Evolutionary conservation across 1,140 invertebrate species (phyloP).

Genomic region (Aphis gossypii): DNA sequence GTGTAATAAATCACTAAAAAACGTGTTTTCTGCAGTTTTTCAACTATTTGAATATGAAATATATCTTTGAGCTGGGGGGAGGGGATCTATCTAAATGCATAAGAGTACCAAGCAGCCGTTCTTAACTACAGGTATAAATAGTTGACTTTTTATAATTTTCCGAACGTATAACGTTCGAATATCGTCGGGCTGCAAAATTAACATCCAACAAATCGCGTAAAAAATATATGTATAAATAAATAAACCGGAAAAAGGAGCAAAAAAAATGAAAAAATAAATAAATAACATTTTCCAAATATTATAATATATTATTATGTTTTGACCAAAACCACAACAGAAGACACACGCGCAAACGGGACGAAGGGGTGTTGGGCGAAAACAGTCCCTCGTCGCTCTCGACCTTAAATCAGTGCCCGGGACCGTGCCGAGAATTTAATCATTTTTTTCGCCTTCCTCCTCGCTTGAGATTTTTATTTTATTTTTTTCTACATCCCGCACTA

Average conservation of each 20-base stretch:
- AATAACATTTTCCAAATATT: constrained; percentile 25
- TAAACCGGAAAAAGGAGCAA: not conserved
- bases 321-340: not conserved
- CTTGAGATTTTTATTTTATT: constrained; percentile 32
- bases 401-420: constrained; percentile 51
- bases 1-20: too few species aligned
- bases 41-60: too few species aligned
- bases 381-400: constrained; percentile 21
- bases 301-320: constrained; percentile 32
- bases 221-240: not conserved
- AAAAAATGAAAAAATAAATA: too few species aligned
- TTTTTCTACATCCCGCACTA: constrained; percentile 7
- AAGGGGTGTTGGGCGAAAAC: not conserved
- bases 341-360: not conserved
- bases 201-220: not conserved
- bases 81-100: too few species aligned
- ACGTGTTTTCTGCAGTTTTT: too few species aligned
- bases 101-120: not conserved
- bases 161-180: not conserved
- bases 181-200: not conserved
- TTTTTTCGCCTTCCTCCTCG: constrained; percentile 32
- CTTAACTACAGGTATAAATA: not conserved
- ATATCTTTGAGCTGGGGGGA: too few species aligned
- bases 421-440: constrained; percentile 56
- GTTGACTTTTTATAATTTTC: not conserved